phyloP scores from a whole-genome alignment of 2,888 invertebrate species.

The Pachliopta kotzebuea region DNA sequence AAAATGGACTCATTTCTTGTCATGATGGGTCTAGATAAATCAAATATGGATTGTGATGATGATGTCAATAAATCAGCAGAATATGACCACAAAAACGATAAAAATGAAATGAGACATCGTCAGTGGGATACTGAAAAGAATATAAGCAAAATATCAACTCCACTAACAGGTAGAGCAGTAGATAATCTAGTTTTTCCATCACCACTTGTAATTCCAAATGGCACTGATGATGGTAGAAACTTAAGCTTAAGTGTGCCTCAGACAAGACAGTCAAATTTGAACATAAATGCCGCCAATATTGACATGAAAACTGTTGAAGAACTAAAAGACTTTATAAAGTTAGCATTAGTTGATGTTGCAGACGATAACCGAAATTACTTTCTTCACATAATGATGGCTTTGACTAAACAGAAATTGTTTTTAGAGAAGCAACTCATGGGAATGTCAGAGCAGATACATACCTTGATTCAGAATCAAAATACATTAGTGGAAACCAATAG shows the following conservation, averaged over 20 bases:
- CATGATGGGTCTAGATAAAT: conserved; percentile 68
- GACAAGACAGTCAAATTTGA: conserved; percentile 41
- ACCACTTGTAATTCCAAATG: conserved; percentile 52
- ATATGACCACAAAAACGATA: conserved; percentile 54
- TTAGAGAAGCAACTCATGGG: conserved; percentile 63
- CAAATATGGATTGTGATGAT: conserved; percentile 55
- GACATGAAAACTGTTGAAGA: conserved; percentile 57
- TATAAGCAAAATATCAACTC: conserved; percentile 68
- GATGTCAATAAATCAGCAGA: conserved; percentile 53
- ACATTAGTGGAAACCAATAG: conserved; percentile 73
- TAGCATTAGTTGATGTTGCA: conserved; percentile 60
- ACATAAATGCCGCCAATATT: conserved; percentile 34
- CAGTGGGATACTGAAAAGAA: conserved; percentile 59
- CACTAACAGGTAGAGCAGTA: conserved; percentile 48
- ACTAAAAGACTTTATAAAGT: conserved; percentile 66
- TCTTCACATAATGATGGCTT: conserved; percentile 71
- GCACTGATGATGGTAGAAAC: conserved; percentile 47
- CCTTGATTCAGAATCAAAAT: conserved; percentile 60
- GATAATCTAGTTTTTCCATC: conserved; percentile 58
- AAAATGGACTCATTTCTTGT: conserved; percentile 69
- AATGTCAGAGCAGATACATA: conserved; percentile 59
- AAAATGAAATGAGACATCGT: conserved; percentile 47
- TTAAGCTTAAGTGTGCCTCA: conserved; percentile 45
- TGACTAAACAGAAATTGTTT: conserved; percentile 72
- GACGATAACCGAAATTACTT: conserved; percentile 70